A percentile compares a stretch with the other conserved stretches of the same genome.
These are phyloP conservation scores for Erynnis tages DNA, from an alignment of 2,888 invertebrate genomes.

Conservation along the genomic window DNA sequence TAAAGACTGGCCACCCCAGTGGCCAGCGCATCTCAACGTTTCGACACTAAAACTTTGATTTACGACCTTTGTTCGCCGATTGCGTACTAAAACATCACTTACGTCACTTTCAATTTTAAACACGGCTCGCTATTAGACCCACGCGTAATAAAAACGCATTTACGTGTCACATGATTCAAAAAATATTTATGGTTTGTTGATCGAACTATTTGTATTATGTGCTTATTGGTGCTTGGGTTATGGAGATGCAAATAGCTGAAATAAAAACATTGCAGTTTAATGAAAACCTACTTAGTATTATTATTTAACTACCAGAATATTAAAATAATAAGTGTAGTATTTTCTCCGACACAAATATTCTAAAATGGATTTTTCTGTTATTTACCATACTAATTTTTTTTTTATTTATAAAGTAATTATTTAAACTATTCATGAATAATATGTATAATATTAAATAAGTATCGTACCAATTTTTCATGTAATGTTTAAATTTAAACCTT, in stretches of 20 bases:
- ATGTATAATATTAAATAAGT: too few species aligned
- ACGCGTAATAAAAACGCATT: conserved; percentile 40
- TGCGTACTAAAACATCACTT: conserved; percentile 80
- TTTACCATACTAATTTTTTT: too few species aligned
- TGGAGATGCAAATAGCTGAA: neutral
- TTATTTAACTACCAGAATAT: too few species aligned
- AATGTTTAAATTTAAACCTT: too few species aligned
- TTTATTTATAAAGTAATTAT: too few species aligned
- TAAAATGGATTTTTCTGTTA: too few species aligned
- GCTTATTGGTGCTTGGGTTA: neutral
- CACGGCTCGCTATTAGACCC: conserved; percentile 59
- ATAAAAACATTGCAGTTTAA: too few species aligned
- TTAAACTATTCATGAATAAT: too few species aligned
- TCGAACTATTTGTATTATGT: conserved; percentile 10
- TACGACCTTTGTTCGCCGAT: conserved; percentile 76
- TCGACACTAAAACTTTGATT: conserved; percentile 81
- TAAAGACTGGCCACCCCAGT: conserved; percentile 74
- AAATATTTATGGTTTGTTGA: conserved; percentile 19
- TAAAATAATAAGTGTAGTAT: too few species aligned
- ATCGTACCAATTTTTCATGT: too few species aligned
- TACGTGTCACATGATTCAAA: conserved; percentile 18
- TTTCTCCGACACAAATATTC: too few species aligned
- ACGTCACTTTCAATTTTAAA: conserved; percentile 82
- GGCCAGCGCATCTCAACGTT: conserved; percentile 79
- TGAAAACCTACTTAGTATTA: too few species aligned